Base-by-base conservation (phyloP, 1,140 invertebrate genomes). In the Goniozus legneri region DNA sequence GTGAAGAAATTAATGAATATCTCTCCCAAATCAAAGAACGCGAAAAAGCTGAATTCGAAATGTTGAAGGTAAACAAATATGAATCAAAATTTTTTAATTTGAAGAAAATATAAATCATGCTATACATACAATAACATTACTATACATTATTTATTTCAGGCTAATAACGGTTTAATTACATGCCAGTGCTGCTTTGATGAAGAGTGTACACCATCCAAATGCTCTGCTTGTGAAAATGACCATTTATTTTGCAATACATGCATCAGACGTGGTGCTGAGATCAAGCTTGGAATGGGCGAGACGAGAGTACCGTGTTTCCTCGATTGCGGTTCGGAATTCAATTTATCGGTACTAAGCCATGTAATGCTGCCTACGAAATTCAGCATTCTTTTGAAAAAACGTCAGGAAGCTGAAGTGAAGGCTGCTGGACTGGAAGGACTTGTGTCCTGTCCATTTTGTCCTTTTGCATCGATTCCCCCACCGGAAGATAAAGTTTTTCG, bases 391-490 rank as follows among this genome's bases (percentile, higher is more conserved):
- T 55, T 80, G 1, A 63, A 68, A 18, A 77, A 78, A 39, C 64
- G 78, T 41, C 80, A 84, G 58, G 69, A 80, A 27, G 79, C 77
- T 37, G 84, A 86, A 67, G 70, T 86, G 2, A 73, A 73, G 52
- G 74, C 75, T 16, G 83, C 84, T 3, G 75, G 75, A 20, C 73
- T 86, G 19, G 77, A 81, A 22, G 81, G 80, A 46, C 67, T 86
- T 19, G 82, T 80, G 13, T 67, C 66, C 0, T 87, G 84, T 64
- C 83, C 83, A 3, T 85, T 84, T 58, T 86, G 84, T 64, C 75
- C 78, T 44, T 85, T 81, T 65, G 77, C 77, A 18, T 79, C 77
- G n/a, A 83, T 84, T 54, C 72, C 79, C 3, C 64, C 79, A 10
- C 64, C 71, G 10, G 73, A 77, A 37, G 80, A 84, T 52, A 83